Evolutionary conservation across 2,888 invertebrate species (phyloP).

Genomic region (Fissipunctia ypsillon): DNA sequence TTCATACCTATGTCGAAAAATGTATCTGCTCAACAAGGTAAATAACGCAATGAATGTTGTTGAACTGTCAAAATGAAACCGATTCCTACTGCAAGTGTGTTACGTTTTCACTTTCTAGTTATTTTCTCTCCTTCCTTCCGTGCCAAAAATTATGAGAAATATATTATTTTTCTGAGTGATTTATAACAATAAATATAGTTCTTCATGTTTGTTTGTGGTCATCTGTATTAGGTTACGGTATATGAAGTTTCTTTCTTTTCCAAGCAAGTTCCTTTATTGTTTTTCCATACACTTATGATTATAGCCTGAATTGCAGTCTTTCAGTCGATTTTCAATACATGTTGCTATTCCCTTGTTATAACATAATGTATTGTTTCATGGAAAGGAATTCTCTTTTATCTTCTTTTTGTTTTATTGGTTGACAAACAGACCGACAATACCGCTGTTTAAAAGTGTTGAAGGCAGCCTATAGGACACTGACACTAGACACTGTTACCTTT

Average conservation of each 20-base stretch:
- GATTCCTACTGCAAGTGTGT: too few species aligned
- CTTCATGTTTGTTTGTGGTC: neutral
- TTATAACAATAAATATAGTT: neutral
- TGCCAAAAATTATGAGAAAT: neutral
- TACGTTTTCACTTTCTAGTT: neutral
- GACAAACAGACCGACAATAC: conserved; percentile 26
- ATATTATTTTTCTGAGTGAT: neutral
- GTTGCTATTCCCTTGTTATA: conserved; percentile 19
- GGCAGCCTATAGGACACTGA: neutral
- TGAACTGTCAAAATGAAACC: too few species aligned
- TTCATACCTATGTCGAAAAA: too few species aligned
- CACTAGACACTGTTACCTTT: neutral
- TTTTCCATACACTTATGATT: neutral
- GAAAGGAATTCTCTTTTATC: conserved; percentile 30
- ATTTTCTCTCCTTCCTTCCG: neutral
- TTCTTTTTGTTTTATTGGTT: conserved; percentile 7
- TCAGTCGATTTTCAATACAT: conserved; percentile 16
- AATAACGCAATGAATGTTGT: too few species aligned
- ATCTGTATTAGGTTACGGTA: neutral
- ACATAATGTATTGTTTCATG: conserved; percentile 32
- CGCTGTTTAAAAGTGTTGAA: conserved; percentile 8
- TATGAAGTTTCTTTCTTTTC: conserved; percentile 18
- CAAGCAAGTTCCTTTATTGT: conserved; percentile 6
- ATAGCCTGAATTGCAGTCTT: conserved; percentile 10
- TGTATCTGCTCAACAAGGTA: too few species aligned